Evolutionary conservation across 2,888 invertebrate species (phyloP).

Genomic region (Dinocampus coccinellae): DNA sequence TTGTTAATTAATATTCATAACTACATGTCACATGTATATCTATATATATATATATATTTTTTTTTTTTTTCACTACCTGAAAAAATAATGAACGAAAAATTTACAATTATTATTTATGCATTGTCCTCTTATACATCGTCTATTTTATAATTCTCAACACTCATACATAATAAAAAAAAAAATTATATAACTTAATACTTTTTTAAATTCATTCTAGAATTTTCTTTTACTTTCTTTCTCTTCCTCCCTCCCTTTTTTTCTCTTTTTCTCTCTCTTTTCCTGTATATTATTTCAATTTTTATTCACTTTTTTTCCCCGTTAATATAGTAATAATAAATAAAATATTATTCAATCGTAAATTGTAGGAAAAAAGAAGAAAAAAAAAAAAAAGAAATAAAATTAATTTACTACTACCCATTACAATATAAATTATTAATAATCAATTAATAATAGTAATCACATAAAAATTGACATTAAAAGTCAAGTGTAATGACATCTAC

Average conservation of each 20-base stretch:
- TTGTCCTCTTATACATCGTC: conserved; percentile 16
- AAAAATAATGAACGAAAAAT: conserved; percentile 17
- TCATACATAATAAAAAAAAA: not conserved
- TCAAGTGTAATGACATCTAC: conserved; percentile 3
- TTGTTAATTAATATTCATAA: conserved; percentile 14
- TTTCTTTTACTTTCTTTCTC: not conserved
- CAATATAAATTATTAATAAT: no score
- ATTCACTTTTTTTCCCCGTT: no score
- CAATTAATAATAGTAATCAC: no score
- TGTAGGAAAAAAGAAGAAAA: no score
- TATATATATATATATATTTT: not conserved
- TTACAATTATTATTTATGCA: conserved; percentile 28
- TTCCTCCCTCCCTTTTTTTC: not conserved
- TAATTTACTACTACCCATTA: no score
- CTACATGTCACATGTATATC: not conserved
- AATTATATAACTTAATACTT: not conserved
- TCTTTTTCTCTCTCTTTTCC: not conserved
- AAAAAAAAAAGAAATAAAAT: no score
- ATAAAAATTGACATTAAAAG: no score
- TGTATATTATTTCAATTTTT: not conserved
- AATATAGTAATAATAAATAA: no score
- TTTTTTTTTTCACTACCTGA: conserved; percentile 3
- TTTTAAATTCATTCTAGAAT: conserved; percentile 1
- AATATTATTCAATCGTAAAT: no score
- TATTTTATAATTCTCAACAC: not conserved